phyloP scores from a whole-genome alignment of 2,888 invertebrate species.

The Trilocha varians region DNA sequence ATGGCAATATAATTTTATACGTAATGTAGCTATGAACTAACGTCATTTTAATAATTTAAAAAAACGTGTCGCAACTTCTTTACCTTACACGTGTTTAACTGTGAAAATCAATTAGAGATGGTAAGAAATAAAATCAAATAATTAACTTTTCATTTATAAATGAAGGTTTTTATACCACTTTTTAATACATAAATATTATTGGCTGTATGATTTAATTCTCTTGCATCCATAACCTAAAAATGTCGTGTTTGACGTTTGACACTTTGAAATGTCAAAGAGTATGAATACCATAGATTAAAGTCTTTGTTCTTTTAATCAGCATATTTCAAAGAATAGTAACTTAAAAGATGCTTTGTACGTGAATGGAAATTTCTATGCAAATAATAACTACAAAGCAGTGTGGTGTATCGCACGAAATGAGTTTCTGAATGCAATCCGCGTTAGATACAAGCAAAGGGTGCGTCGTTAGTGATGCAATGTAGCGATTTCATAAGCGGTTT shows the following conservation, averaged over 20 bases:
- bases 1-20: not conserved
- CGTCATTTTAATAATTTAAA: not conserved
- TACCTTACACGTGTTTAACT: not conserved
- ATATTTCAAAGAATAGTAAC: too few species aligned
- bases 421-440: constrained; percentile 43
- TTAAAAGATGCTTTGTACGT: too few species aligned
- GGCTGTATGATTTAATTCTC: too few species aligned
- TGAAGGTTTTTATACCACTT: too few species aligned
- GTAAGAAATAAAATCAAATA: not conserved
- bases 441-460: constrained; percentile 2
- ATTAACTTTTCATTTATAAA: not conserved
- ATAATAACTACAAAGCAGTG: constrained; percentile 29
- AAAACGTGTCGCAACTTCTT: not conserved
- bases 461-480: not conserved
- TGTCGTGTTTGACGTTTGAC: too few species aligned
- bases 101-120: not conserved
- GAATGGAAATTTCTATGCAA: constrained; percentile 34
- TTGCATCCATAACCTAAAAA: too few species aligned
- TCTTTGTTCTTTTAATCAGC: too few species aligned
- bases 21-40: not conserved
- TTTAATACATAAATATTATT: too few species aligned
- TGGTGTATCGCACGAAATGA: constrained; percentile 32
- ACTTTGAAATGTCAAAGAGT: too few species aligned
- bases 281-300: too few species aligned
- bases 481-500: too few species aligned